Percentiles rank a stretch among this genome's conserved stretches.
phyloP scores from a whole-genome alignment of 2,888 invertebrate species.

The Morpho achilles region DNA sequence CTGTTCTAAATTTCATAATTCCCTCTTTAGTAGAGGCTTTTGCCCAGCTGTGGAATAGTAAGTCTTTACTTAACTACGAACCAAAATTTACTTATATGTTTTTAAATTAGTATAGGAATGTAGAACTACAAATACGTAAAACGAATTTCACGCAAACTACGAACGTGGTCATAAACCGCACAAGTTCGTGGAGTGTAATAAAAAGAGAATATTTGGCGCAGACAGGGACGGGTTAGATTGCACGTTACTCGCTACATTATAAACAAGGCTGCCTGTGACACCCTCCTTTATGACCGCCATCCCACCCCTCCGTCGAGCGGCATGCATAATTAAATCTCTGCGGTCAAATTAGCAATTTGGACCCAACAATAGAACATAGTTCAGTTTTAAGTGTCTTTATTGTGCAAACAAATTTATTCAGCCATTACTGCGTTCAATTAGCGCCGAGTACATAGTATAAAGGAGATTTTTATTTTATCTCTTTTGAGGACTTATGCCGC shows the following conservation, averaged over 20 bases:
- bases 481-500: slow-evolving; percentile 20
- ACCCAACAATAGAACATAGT: slow-evolving; percentile 71
- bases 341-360: slow-evolving; percentile 74
- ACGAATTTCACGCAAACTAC: slow-evolving; percentile 49
- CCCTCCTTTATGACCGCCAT: slow-evolving; percentile 59
- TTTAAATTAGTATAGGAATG: too few relatives aligned
- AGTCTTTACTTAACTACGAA: too few relatives aligned
- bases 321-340: slow-evolving; percentile 78
- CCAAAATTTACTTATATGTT: too few relatives aligned
- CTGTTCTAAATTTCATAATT: too few relatives aligned
- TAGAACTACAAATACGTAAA: slow-evolving; percentile 1
- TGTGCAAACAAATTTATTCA: slow-evolving; percentile 69
- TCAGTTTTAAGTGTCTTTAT: slow-evolving; percentile 70
- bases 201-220: slow-evolving; percentile 71
- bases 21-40: too few relatives aligned
- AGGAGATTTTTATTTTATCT: slow-evolving; percentile 48
- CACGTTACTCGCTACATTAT: slow-evolving; percentile 75
- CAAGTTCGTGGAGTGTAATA: slow-evolving; percentile 69
- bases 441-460: slow-evolving; percentile 45
- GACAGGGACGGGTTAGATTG: slow-evolving; percentile 59
- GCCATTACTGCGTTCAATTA: slow-evolving; percentile 65
- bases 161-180: slow-evolving; percentile 56
- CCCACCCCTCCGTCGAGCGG: slow-evolving; percentile 54
- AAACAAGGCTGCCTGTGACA: slow-evolving; percentile 73
- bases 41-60: too few relatives aligned